These are phyloP conservation scores for Diaprepes abbreviatus DNA, from an alignment of 2,888 invertebrate species.

Conservation along the genomic window DNA sequence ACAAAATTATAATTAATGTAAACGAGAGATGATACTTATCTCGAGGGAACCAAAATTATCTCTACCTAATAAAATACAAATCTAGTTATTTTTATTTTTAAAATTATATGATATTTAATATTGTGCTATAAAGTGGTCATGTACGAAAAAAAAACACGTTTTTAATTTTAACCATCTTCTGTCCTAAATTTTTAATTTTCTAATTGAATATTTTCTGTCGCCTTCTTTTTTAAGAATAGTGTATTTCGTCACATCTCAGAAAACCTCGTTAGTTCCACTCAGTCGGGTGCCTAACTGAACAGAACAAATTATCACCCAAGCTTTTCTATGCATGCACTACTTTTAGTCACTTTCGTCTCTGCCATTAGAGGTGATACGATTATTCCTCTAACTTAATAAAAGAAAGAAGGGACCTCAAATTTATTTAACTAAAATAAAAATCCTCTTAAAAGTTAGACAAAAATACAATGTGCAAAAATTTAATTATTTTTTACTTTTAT, in stretches of 20 bases:
- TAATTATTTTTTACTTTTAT: no score
- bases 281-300: conserved; percentile 67
- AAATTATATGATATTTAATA: no score
- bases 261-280: conserved; percentile 64
- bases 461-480: no score
- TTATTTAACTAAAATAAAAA: background rate
- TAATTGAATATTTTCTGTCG: conserved; percentile 40
- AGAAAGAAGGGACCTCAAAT: background rate
- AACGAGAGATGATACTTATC: no score
- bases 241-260: conserved; percentile 60
- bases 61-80: no score
- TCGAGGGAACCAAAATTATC: no score
- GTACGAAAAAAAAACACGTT: no score
- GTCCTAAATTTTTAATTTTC: no score
- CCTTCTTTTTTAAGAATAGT: conserved; percentile 58
- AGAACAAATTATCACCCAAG: conserved; percentile 64
- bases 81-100: no score
- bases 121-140: no score
- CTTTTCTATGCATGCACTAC: conserved; percentile 44
- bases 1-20: no score
- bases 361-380: conserved; percentile 43
- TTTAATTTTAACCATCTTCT: no score
- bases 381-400: conserved; percentile 34
- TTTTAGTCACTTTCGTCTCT: conserved; percentile 36
- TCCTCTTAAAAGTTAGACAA: background rate